phyloP scores from a whole-genome alignment of 2,888 invertebrate species.

The Catocala fraxini region DNA sequence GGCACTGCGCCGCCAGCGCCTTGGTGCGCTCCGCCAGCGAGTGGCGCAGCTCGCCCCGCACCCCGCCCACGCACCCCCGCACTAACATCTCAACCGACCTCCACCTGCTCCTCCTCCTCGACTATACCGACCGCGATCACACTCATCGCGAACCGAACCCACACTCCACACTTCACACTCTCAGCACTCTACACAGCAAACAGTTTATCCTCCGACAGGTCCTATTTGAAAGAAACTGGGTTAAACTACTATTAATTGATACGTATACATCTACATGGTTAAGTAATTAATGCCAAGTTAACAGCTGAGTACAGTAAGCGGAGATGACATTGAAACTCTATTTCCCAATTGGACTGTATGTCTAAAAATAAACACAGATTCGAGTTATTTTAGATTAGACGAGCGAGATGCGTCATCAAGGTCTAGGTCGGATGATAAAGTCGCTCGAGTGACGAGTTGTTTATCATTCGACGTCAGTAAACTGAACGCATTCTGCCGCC shows the following conservation, averaged over 20 bases:
- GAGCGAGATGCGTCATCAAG: conserved; percentile 60
- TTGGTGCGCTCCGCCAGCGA: conserved; percentile 84
- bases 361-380: conserved; percentile 46
- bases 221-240: conserved; percentile 32
- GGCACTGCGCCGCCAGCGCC: conserved; percentile 83
- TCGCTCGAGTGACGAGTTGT: conserved; percentile 44
- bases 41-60: conserved; percentile 80
- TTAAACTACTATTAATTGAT: conserved; percentile 6
- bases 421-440: conserved; percentile 70
- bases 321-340: conserved; percentile 21
- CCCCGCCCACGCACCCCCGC: conserved; percentile 70
- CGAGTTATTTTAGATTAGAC: conserved; percentile 50
- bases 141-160: conserved; percentile 52
- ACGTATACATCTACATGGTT: conserved; percentile 15
- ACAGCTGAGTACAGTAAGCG: conserved; percentile 15
- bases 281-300: conserved; percentile 59
- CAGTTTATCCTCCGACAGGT: conserved; percentile 14
- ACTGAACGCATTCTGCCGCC: conserved; percentile 5
- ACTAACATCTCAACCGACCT: conserved; percentile 80
- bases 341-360: conserved; percentile 21
- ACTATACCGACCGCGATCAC: conserved; percentile 44
- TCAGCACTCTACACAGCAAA: conserved; percentile 11
- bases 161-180: conserved; percentile 15
- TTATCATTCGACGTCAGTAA: conserved; percentile 37
- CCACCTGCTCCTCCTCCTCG: conserved; percentile 48